A percentile compares a stretch with the other conserved stretches of the same genome.
Conservation (phyloP, 2,797 vertebrate genomes). For the Percopsis omiscomaycus region DNA sequence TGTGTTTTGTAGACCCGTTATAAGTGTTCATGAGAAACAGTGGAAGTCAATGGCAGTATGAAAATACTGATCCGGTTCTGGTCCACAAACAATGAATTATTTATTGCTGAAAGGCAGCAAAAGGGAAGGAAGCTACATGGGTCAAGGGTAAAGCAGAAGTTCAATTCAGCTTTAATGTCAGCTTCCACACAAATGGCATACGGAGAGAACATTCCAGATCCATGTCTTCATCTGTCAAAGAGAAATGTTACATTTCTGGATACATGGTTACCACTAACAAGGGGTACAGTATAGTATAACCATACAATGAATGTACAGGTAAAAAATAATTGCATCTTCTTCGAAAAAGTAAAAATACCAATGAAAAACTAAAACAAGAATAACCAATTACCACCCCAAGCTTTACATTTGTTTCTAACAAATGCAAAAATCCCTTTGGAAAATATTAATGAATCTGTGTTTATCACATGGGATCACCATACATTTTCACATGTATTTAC, state of each 20-base stretch:
- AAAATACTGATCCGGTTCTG: too few species aligned
- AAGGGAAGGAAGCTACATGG: too few species aligned
- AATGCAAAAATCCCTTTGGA: slow-evolving; percentile 27
- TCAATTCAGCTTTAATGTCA: slow-evolving; percentile 44
- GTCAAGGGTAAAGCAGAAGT: too few species aligned
- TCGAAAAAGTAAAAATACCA: slow-evolving; percentile 27
- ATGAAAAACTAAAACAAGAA: slow-evolving; percentile 40
- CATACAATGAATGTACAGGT: slow-evolving; percentile 36
- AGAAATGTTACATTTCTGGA: slow-evolving; percentile 58
- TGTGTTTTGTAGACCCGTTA: too few species aligned
- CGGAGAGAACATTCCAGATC: slow-evolving; percentile 53
- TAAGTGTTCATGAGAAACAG: too few species aligned
- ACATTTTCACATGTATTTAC: slow-evolving; percentile 34
- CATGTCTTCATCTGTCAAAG: slow-evolving; percentile 63
- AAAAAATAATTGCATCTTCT: slow-evolving; percentile 36
- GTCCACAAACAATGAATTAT: too few species aligned
- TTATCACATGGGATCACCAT: slow-evolving; percentile 43
- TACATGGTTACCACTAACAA: slow-evolving; percentile 58
- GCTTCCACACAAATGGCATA: slow-evolving; percentile 63
- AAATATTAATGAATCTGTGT: slow-evolving; percentile 41
- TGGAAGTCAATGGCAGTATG: too few species aligned
- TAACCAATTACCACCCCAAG: slow-evolving; percentile 25
- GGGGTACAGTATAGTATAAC: slow-evolving; percentile 23
- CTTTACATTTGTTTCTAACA: slow-evolving; percentile 28
- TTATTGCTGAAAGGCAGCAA: too few species aligned